Evolutionary conservation across 2,113 vertebrate species (phyloP).

Genomic region (Sorex araneus): DNA sequence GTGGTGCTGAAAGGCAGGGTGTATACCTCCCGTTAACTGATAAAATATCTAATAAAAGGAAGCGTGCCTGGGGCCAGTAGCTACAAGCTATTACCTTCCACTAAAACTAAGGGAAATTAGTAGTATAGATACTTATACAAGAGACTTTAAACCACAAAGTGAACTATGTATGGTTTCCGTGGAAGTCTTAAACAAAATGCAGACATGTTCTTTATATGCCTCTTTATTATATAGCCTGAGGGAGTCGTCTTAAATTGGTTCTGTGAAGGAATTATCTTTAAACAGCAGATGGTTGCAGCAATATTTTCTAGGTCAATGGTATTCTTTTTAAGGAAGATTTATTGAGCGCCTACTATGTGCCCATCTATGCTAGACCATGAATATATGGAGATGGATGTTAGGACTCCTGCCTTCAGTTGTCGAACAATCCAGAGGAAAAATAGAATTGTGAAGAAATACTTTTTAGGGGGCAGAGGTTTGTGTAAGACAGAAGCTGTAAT

Average conservation of each 20-base stretch:
- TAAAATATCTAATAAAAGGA: constrained; percentile 69
- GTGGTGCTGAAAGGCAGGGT: fast-evolving
- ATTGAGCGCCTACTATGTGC: constrained; percentile 60
- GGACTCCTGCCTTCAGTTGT: neutral
- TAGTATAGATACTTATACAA: constrained; percentile 74
- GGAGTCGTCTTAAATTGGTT: constrained; percentile 72
- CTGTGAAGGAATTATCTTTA: constrained; percentile 75
- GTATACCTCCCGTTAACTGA: constrained; percentile 31
- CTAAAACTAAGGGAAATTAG: constrained; percentile 66
- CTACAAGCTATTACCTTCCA: constrained; percentile 58
- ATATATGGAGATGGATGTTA: constrained; percentile 7
- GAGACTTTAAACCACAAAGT: constrained; percentile 70
- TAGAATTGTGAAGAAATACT: neutral
- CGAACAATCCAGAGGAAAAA: neutral
- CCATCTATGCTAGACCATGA: neutral
- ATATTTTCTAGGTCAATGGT: constrained; percentile 65
- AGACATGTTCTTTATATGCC: constrained; percentile 76
- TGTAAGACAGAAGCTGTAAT: neutral
- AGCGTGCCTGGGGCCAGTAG: constrained; percentile 44
- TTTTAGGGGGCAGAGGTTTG: neutral
- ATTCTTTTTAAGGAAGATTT: constrained; percentile 64
- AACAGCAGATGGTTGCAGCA: constrained; percentile 70
- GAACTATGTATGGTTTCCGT: constrained; percentile 69
- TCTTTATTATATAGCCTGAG: constrained; percentile 72
- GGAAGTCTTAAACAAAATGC: constrained; percentile 77